phyloP scores from a whole-genome alignment of 2,113 vertebrate species.

The Nothoprocta pentlandii region DNA sequence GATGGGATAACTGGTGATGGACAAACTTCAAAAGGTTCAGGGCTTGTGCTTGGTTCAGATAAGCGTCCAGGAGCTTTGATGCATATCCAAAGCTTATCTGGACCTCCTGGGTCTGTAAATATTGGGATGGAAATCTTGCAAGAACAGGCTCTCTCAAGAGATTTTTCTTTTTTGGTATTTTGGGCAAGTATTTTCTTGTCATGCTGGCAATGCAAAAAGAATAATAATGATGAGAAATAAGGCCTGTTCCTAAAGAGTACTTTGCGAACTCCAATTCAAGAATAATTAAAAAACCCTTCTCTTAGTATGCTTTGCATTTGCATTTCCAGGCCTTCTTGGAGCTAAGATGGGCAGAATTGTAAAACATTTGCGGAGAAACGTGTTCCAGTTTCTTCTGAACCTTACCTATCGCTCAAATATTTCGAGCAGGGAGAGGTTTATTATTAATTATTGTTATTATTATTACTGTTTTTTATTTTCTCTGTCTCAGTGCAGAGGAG shows the following conservation, averaged over 20 bases:
- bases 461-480: background rate
- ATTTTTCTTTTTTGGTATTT: slow-evolving; percentile 32
- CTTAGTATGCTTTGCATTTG: slow-evolving; percentile 30
- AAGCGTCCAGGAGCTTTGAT: slow-evolving; percentile 29
- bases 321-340: background rate
- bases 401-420: background rate
- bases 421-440: background rate
- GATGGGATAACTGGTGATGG: slow-evolving; percentile 42
- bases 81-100: slow-evolving; percentile 38
- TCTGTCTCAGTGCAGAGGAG: background rate
- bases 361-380: background rate
- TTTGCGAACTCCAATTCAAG: slow-evolving; percentile 43
- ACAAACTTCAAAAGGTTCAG: slow-evolving; percentile 50
- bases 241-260: slow-evolving; percentile 36
- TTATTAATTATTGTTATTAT: no score
- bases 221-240: slow-evolving; percentile 53
- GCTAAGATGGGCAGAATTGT: background rate
- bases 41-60: slow-evolving; percentile 31
- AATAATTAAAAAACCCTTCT: background rate
- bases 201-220: slow-evolving; percentile 31
- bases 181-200: slow-evolving; percentile 51
- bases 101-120: slow-evolving; percentile 47
- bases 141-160: slow-evolving; percentile 27
- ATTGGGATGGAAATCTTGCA: slow-evolving; percentile 42
- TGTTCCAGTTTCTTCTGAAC: background rate